Base-by-base conservation (phyloP, 1,140 invertebrate species). In the Grapholita molesta region DNA sequence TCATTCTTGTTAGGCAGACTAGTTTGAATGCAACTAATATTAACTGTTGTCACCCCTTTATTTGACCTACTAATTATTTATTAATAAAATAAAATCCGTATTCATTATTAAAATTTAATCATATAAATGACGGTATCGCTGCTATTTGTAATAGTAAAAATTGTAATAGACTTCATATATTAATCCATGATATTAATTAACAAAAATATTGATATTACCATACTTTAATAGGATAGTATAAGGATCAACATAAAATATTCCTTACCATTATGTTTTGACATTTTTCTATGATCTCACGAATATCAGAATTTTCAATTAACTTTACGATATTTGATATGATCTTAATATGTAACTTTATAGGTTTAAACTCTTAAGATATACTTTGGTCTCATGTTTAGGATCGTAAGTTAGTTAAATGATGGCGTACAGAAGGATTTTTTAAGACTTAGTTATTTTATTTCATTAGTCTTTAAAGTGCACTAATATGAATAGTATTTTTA, bases 291-390 rank as follows among this genome's bases (percentile, higher is more conserved):
- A 0, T 61, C 55, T 61, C 55, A 61, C 55, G 28, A 15, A 30
- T 61, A 61, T 61, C 55, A 15, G n/a, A 2, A 30, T 61, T 18
- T 32, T 32, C 55, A 61, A 61, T 61, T 61, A 61, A 61, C n/a
- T 25, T 30, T 61, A 28, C 25, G 55, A 28, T 61, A 28, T 32
- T 23, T 61, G 55, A 61, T 61, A 61, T 61, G 55, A 61, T 61
- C 55, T 61, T 61, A 61, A 61, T 61, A 61, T 32, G 2, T 28
- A 0, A 28, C n/a, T 61, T 61, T 30, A 61, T 61, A 30, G 55
- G 42, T 21, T 48, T 18, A 48, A 48, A 21, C 42, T 48, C 35
- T 48, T 48, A 48, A 3, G 42, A 5, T n/a, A 2, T 48, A 1
- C 42, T 15, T 4, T 21, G 42, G 55, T 25, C 55, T 28, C 25